Conservation (phyloP, 2,888 invertebrate species). For the Laothoe populi region DNA sequence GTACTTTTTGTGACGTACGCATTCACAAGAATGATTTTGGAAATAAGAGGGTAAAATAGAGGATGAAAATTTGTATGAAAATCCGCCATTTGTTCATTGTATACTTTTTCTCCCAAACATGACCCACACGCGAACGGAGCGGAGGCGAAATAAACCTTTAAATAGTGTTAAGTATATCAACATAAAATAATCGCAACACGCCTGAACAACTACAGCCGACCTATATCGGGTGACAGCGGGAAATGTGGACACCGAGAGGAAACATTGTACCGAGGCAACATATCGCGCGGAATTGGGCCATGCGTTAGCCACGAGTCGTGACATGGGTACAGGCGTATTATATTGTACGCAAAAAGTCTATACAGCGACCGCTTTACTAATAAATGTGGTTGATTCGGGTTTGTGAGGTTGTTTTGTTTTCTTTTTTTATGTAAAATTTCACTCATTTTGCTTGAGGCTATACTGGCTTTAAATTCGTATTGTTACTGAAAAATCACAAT, state of each 20-base stretch:
- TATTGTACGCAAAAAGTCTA: not conserved
- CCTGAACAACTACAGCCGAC: not conserved
- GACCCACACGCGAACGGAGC: too few relatives aligned
- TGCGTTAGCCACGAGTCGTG: not conserved
- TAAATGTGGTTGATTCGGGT: not conserved
- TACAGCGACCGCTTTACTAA: too few relatives aligned
- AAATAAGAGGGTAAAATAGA: too few relatives aligned
- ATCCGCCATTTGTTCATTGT: too few relatives aligned
- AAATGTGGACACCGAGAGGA: not conserved
- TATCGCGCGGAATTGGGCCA: conserved; percentile 1
- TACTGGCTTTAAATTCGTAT: too few relatives aligned
- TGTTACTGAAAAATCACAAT: too few relatives aligned
- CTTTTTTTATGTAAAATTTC: not conserved
- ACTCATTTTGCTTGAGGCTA: too few relatives aligned
- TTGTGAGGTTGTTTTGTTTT: not conserved
- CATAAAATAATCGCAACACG: not conserved
- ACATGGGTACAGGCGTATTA: not conserved
- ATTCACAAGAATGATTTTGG: too few relatives aligned
- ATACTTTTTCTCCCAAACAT: too few relatives aligned
- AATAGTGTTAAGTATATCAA: not conserved
- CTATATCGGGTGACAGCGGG: not conserved
- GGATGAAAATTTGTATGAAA: too few relatives aligned
- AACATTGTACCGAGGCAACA: not conserved
- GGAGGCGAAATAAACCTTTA: not conserved
- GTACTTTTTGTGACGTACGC: too few relatives aligned